These are phyloP conservation scores for Cordilura impudica DNA, from an alignment of 2,888 invertebrate genomes.

Conservation along the genomic window DNA sequence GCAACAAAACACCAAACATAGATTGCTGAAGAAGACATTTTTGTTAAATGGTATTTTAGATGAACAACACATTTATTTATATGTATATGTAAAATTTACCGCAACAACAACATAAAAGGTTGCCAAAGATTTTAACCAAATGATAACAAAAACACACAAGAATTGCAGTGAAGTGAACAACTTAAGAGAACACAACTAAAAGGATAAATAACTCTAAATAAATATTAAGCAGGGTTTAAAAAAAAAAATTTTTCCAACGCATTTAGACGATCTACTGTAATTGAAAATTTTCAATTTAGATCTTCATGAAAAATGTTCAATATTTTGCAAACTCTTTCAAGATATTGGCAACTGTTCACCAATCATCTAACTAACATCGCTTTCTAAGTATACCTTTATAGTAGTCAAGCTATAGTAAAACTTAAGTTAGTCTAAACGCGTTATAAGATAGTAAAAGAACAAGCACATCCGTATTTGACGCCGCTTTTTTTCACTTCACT, in stretches of 20 bases:
- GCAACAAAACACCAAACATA: neutral
- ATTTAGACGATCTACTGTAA: too few relatives aligned
- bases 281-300: too few relatives aligned
- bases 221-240: neutral
- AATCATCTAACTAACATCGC: too few relatives aligned
- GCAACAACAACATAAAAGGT: neutral
- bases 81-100: neutral
- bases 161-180: too few relatives aligned
- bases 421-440: too few relatives aligned
- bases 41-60: neutral
- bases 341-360: too few relatives aligned
- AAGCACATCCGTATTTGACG: constrained; percentile 41
- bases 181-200: neutral
- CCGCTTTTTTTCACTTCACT: neutral
- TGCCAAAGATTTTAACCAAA: neutral
- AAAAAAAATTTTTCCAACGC: neutral
- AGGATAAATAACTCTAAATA: neutral
- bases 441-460: neutral
- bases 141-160: neutral
- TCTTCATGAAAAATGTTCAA: too few relatives aligned
- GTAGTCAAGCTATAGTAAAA: too few relatives aligned
- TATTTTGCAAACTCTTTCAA: too few relatives aligned
- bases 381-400: too few relatives aligned
- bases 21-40: neutral
- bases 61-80: neutral